Base-by-base conservation (phyloP, 2,113 vertebrate genomes). In the Macquaria australasica region DNA sequence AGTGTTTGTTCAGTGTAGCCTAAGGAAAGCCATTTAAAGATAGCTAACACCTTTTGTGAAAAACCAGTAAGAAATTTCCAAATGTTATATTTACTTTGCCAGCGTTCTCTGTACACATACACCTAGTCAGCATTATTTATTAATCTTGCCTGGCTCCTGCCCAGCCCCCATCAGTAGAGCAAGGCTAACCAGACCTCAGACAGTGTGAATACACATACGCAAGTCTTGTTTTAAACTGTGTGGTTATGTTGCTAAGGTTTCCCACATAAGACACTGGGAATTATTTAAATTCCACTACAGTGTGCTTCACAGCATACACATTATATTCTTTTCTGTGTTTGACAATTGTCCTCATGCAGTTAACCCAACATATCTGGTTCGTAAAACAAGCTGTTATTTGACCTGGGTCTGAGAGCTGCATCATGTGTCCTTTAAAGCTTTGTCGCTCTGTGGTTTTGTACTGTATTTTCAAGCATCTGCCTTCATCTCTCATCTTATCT, bases 401-500 rank as follows among this genome's bases (percentile, higher is more conserved):
- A 72, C n/a, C 41, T 8, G 3, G 37, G 34, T 48, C 59, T 63
- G 45, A 51, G 68, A 51, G 75, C 81, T 71, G 55, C 62, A 34
- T 71, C 64, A 14, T 77, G 66, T 86, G 58, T 79, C 73, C 60
- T 48, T 56, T 31, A 68, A 78, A 80, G 81, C 85, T 84, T 77
- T 81, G 77, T 82, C 75, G 63, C 55, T 78, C 60, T 88, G 79
- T 89, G 77, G 80, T 85, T 87, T 79, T 82, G 59, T 82, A 56
- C 53, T 81, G 81, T 89, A 84, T 82, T 87, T 85, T 71, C 77
- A 72, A 96, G 95, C 83, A 37, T 79, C 59, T 60, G 53, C 82
- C 84, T 77, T 69, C 89, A 82, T 93, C 72, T 76, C 75, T 92
- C 94, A 95, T 92, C 95, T 85, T 91, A 77, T 93, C 94, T 87